phyloP scores from a whole-genome alignment of 2,113 vertebrate genomes.

The Carollia perspicillata region DNA sequence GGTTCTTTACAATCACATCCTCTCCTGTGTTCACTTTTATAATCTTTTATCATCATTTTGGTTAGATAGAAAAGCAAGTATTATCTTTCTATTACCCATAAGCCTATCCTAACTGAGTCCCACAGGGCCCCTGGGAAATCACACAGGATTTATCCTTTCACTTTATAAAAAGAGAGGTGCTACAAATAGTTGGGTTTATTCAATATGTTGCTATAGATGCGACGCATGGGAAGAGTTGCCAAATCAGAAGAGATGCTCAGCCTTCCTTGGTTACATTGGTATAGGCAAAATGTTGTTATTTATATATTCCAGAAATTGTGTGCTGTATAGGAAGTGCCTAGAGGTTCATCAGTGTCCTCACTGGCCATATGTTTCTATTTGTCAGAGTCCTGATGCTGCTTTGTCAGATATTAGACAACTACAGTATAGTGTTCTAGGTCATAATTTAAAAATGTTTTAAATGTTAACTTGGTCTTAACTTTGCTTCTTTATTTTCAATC shows the following conservation, averaged over 20 bases:
- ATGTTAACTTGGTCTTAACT: not conserved
- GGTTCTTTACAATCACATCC: not conserved
- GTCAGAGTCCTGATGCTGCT: not conserved
- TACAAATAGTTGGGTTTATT: constrained; percentile 7
- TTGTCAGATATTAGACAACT: not conserved
- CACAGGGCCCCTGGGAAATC: not conserved
- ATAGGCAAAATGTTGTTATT: constrained; percentile 18
- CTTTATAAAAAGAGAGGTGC: not conserved
- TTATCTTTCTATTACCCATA: constrained; percentile 26
- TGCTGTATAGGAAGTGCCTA: not conserved
- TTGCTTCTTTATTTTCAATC: constrained; percentile 32
- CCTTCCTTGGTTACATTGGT: not conserved
- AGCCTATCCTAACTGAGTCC: constrained; percentile 3
- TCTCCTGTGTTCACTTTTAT: not conserved
- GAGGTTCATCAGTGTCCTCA: not conserved
- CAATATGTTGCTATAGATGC: not conserved
- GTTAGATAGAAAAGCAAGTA: constrained; percentile 25
- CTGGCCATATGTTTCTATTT: not conserved
- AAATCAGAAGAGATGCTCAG: constrained; percentile 7
- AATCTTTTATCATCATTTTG: constrained; percentile 26
- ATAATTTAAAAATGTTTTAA: not conserved
- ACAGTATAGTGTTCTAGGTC: not conserved
- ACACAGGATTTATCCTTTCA: constrained; percentile 21
- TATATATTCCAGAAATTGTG: constrained; percentile 29
- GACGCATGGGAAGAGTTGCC: not conserved